These are phyloP conservation scores for Psix sp. DNA, from an alignment of 1,140 invertebrate genomes.

Conservation along the genomic window DNA sequence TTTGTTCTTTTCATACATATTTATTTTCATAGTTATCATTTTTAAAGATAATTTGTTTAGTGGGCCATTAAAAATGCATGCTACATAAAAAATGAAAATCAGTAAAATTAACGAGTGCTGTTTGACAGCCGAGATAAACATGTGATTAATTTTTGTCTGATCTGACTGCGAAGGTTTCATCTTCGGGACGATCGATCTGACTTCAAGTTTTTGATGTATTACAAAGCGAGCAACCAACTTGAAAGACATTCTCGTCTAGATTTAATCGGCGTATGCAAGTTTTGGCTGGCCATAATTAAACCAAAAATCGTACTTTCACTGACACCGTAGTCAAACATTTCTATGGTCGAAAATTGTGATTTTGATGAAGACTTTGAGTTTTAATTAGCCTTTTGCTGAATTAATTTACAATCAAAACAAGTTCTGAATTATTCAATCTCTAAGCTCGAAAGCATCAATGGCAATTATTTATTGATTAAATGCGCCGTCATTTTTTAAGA, in stretches of 20 bases:
- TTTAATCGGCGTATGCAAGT: slow-evolving; percentile 50
- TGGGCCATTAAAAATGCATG: too few relatives aligned
- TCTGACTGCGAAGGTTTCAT: slow-evolving; percentile 49
- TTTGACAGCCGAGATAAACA: slow-evolving; percentile 68
- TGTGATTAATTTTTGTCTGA: slow-evolving; percentile 71
- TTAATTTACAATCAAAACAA: too few relatives aligned
- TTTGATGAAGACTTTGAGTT: too few relatives aligned
- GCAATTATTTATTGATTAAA: slow-evolving; percentile 39
- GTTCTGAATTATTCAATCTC: slow-evolving; percentile 17
- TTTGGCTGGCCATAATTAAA: slow-evolving; percentile 33
- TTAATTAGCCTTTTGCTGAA: too few relatives aligned
- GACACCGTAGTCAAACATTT: slow-evolving; percentile 17
- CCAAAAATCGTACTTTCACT: slow-evolving; percentile 22
- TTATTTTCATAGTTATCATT: too few relatives aligned
- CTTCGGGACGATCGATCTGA: slow-evolving; percentile 59
- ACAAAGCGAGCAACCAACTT: slow-evolving; percentile 48
- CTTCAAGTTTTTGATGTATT: slow-evolving; percentile 59
- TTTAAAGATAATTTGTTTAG: too few relatives aligned
- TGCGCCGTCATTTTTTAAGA: slow-evolving; percentile 13
- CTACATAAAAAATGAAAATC: slow-evolving; percentile 24
- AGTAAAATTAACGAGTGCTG: slow-evolving; percentile 68
- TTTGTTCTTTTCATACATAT: too few relatives aligned
- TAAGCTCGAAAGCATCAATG: slow-evolving; percentile 8
- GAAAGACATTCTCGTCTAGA: slow-evolving; percentile 51
- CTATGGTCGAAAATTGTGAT: too few relatives aligned